Conservation (phyloP, 2,113 vertebrate species). For the Rhinoptilus africanus region DNA sequence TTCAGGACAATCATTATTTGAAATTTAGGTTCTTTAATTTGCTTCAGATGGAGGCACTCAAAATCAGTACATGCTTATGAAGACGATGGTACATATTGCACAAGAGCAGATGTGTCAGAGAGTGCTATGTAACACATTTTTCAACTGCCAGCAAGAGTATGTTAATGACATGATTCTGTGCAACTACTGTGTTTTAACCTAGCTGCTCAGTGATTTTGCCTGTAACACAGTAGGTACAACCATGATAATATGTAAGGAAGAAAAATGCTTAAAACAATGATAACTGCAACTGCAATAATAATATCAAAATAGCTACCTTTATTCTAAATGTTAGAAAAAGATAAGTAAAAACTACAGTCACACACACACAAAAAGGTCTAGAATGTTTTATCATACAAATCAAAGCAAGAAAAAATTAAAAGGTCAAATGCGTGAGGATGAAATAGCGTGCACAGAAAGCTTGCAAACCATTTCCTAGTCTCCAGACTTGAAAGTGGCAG, state of each 20-base stretch:
- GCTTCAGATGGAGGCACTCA: neutral
- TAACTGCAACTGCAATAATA: neutral
- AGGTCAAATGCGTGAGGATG: neutral
- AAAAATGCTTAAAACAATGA: neutral
- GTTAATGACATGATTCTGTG: neutral
- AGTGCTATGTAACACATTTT: neutral
- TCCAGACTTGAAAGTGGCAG: constrained; percentile 16
- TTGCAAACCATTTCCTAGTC: neutral
- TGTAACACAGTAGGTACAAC: neutral
- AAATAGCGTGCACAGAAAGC: neutral
- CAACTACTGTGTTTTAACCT: neutral
- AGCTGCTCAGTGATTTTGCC: neutral
- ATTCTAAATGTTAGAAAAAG: neutral
- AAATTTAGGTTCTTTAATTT: neutral
- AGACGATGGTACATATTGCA: neutral
- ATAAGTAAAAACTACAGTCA: neutral
- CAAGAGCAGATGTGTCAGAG: constrained; percentile 21
- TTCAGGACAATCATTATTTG: neutral
- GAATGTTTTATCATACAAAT: neutral
- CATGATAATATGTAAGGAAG: neutral
- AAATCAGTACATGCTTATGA: neutral
- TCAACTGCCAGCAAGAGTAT: neutral
- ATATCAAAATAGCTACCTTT: neutral
- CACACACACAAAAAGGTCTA: neutral
- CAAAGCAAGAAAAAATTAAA: neutral